Percentiles rank a stretch among this genome's conserved stretches.
phyloP scores from a whole-genome alignment of 2,113 vertebrate genomes.

The Setophaga kirtlandii region DNA sequence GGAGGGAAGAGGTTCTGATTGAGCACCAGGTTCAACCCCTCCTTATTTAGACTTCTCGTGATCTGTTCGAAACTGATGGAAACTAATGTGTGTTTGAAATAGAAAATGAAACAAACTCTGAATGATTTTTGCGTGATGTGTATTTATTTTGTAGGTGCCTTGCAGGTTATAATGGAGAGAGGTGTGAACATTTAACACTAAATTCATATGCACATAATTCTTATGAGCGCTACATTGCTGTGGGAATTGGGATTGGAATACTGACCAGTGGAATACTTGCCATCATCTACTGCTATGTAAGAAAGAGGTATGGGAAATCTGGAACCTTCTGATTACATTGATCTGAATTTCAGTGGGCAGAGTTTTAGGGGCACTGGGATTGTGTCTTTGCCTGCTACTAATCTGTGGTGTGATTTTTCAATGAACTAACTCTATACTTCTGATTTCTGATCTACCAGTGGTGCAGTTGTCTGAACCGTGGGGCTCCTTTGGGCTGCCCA shows the following conservation, averaged over 20 bases:
- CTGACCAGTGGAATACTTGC: conserved; percentile 71
- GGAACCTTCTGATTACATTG: neutral
- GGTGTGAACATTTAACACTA: conserved; percentile 77
- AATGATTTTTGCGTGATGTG: neutral
- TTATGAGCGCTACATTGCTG: conserved; percentile 75
- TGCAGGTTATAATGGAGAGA: conserved; percentile 78
- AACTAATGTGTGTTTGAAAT: neutral
- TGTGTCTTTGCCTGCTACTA: neutral
- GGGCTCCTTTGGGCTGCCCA: neutral
- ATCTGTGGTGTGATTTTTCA: neutral
- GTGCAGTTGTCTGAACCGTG: rapidly evolving
- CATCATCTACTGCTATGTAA: conserved; percentile 76
- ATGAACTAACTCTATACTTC: neutral
- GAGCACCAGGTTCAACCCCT: neutral
- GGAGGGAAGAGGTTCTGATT: neutral
- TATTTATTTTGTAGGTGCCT: conserved; percentile 69
- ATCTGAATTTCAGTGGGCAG: neutral
- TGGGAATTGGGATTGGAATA: conserved; percentile 77
- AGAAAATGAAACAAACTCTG: neutral
- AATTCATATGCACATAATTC: conserved; percentile 71
- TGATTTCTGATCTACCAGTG: neutral
- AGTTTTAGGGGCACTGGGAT: neutral
- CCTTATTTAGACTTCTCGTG: neutral
- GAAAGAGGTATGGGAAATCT: conserved; percentile 67
- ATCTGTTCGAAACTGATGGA: neutral